Percentiles rank a stretch among this genome's conserved stretches.
Evolutionary conservation across 2,888 invertebrate species (phyloP).

Genomic region (Lutraria lutraria): DNA sequence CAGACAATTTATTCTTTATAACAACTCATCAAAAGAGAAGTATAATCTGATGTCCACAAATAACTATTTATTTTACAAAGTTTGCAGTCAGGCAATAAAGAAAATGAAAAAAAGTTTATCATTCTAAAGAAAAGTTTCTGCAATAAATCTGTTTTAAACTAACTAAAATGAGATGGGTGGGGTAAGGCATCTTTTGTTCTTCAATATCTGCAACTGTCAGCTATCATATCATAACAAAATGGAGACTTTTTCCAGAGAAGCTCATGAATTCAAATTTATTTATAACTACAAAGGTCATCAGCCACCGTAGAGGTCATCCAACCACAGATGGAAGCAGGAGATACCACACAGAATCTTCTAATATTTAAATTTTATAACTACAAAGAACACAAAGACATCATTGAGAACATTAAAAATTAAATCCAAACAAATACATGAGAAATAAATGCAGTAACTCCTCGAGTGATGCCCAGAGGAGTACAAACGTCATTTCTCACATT

Average conservation of each 20-base stretch:
- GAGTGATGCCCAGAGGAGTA: background rate
- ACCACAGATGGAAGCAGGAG: background rate
- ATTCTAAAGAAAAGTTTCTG: background rate
- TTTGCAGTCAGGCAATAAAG: too few species aligned
- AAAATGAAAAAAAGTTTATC: too few species aligned
- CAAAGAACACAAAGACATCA: background rate
- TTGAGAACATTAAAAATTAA: background rate
- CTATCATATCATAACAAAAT: background rate
- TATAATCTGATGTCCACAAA: too few species aligned
- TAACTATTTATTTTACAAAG: too few species aligned
- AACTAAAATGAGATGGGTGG: background rate
- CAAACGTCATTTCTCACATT: conserved; percentile 5
- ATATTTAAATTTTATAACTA: conserved; percentile 2
- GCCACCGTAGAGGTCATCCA: background rate
- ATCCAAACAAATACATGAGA: background rate
- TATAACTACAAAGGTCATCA: background rate
- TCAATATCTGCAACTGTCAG: background rate
- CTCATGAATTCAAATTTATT: background rate
- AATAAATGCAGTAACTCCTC: background rate
- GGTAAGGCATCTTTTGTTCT: background rate
- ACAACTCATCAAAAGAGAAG: too few species aligned
- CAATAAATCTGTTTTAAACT: background rate
- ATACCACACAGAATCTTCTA: background rate
- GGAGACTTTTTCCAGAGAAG: background rate
- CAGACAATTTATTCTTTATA: too few species aligned